Conservation (phyloP, 2,113 vertebrate species). For the Eubucco bourcierii region DNA sequence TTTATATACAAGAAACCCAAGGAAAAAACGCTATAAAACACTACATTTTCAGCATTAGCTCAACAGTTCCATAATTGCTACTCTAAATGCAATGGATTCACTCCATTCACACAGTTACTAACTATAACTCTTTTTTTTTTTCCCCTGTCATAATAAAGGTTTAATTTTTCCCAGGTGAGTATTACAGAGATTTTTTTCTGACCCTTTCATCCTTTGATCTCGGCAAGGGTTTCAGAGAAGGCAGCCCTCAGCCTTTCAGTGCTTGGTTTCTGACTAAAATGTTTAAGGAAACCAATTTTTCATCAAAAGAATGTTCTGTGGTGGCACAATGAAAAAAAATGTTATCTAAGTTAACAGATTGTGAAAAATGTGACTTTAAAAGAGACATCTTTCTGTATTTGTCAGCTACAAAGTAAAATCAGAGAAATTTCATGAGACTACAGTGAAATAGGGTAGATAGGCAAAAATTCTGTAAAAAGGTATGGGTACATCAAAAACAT, state of each 20-base stretch:
- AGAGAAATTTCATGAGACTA: not conserved
- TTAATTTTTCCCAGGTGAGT: constrained; percentile 17
- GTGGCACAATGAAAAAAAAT: not conserved
- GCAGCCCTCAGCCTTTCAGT: not conserved
- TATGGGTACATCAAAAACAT: not conserved
- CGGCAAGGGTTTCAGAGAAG: not conserved
- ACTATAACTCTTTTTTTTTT: not conserved
- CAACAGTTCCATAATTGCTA: not conserved
- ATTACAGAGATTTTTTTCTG: not conserved
- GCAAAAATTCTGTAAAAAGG: not conserved
- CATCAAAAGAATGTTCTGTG: not conserved
- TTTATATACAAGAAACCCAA: not conserved
- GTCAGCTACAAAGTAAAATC: not conserved
- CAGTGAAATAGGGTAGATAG: not conserved
- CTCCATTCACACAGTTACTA: not conserved
- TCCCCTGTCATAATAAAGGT: not conserved
- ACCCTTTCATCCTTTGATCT: constrained; percentile 6
- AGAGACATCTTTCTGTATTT: not conserved
- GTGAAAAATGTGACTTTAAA: not conserved
- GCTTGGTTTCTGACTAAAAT: not conserved
- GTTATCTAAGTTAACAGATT: not conserved
- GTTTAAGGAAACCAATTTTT: not conserved
- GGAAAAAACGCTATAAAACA: not conserved
- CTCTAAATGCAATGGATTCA: not conserved
- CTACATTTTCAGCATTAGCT: not conserved